Evolutionary conservation across 2,888 invertebrate species (phyloP).

Genomic region (Globia sparganii): DNA sequence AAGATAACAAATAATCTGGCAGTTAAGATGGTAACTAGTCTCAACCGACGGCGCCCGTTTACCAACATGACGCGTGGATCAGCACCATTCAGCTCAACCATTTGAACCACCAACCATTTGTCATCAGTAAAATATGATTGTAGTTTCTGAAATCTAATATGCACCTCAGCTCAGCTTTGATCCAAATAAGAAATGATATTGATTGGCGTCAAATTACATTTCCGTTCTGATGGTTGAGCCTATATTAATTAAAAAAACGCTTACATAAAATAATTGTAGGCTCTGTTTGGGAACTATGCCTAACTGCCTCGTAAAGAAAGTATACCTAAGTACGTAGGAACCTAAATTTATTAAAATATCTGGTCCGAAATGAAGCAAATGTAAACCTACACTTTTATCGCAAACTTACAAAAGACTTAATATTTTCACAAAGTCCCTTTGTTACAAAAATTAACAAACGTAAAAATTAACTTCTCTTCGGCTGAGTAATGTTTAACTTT

Average conservation of each 20-base stretch:
- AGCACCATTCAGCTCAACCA: neutral
- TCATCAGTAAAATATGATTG: neutral
- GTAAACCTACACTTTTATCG: conserved; percentile 10
- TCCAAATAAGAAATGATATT: neutral
- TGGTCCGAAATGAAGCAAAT: neutral
- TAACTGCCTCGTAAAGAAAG: neutral
- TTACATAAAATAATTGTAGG: neutral
- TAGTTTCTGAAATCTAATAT: neutral
- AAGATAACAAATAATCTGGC: neutral
- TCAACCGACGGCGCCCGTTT: neutral
- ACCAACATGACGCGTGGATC: neutral
- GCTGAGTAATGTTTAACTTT: neutral
- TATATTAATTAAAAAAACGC: neutral
- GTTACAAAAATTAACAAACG: neutral
- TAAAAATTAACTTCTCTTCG: neutral
- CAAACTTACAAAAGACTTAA: neutral
- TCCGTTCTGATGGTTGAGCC: neutral
- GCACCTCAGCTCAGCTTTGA: neutral
- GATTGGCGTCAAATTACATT: neutral
- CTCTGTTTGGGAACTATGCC: neutral
- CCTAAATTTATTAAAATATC: neutral
- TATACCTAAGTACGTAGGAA: neutral
- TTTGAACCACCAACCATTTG: neutral
- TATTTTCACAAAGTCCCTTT: neutral
- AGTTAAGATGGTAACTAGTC: neutral